phyloP scores from a whole-genome alignment of 2,113 vertebrate genomes.

The Scytalopus superciliaris region DNA sequence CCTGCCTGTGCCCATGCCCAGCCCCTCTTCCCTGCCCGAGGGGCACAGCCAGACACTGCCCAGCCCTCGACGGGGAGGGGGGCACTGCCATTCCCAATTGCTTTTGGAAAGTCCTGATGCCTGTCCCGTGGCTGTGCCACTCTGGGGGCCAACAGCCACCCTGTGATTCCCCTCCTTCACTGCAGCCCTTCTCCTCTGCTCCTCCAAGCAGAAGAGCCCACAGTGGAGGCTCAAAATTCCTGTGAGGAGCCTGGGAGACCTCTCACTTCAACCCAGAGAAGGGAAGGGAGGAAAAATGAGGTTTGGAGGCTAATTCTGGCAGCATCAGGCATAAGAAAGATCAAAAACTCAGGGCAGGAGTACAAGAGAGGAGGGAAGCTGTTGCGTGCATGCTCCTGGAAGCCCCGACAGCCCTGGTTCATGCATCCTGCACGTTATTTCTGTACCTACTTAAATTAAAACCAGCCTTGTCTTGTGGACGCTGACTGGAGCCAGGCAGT shows the following conservation, averaged over 20 bases:
- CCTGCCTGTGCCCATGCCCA: background rate
- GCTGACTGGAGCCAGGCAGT: constrained; percentile 50
- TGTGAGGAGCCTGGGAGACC: background rate
- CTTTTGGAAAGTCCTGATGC: background rate
- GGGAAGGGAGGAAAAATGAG: constrained; percentile 9
- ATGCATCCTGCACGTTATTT: constrained; percentile 50
- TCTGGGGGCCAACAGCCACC: background rate
- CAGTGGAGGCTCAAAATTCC: background rate
- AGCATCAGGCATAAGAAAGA: background rate
- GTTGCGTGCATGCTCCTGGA: constrained; percentile 52
- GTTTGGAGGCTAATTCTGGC: constrained; percentile 49
- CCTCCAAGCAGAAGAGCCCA: background rate
- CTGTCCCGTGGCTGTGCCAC: fast-evolving
- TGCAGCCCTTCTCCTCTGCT: background rate
- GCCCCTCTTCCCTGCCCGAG: background rate
- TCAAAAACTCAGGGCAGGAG: constrained; percentile 28
- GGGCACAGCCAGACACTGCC: background rate
- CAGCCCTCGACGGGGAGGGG: fast-evolving
- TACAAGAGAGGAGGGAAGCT: constrained; percentile 41
- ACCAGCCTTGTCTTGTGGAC: constrained; percentile 42
- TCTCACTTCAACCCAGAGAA: background rate
- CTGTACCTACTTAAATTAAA: constrained; percentile 61
- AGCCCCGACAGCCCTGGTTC: background rate
- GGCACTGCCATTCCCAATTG: background rate
- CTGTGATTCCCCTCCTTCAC: background rate